Base-by-base conservation (phyloP, 2,888 invertebrate species). In the Endotricha flammealis region DNA sequence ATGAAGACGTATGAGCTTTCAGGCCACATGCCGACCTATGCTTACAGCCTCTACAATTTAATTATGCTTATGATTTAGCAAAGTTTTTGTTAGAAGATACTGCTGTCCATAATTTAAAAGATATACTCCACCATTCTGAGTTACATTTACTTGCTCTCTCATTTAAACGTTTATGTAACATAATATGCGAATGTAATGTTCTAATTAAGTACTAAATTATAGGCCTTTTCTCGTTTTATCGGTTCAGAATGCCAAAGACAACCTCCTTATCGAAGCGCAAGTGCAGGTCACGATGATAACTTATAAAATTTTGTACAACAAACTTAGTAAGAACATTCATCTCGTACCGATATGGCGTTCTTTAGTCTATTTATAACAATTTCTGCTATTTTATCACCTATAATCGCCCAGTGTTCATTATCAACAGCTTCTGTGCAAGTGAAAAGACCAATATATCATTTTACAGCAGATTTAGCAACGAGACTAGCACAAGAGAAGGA, bases 401-500 rank as follows among this genome's bases (percentile, higher is more conserved):
- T 53, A 33, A 43, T 50, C 7, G 49, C 57, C 4, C 68, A 72
- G 45, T 75, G 75, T 32, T 59, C 54, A 7, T 33, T 45, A 1
- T 37, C 55, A 10, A 59, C 20, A 1, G 67, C 70, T 0, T 41
- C 41, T 1, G 42, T 45, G 0, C 43, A 38, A 4, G 61, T 72
- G 39, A 60, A 57, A 33, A 47, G 69, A 30, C 59, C 73, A 0
- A 41, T 72, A 3, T 71, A 66, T 48, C 65, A 71, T n/a, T 77
- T 75, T 23, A 58, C 68, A 0, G 36, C 60, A 12, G 53, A 65
- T 5, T 43, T 77, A 13, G 48, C 59, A 4, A 45, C 41, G 8
- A 55, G 75, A 36, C 53, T 75, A 4, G 64, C 58, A 3, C 40
- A 62, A 22, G 78, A 81, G 9, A 73, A 69, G 0, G 81, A 82